Base-by-base conservation (phyloP, 2,888 invertebrate species). In the Conomelus anceps region DNA sequence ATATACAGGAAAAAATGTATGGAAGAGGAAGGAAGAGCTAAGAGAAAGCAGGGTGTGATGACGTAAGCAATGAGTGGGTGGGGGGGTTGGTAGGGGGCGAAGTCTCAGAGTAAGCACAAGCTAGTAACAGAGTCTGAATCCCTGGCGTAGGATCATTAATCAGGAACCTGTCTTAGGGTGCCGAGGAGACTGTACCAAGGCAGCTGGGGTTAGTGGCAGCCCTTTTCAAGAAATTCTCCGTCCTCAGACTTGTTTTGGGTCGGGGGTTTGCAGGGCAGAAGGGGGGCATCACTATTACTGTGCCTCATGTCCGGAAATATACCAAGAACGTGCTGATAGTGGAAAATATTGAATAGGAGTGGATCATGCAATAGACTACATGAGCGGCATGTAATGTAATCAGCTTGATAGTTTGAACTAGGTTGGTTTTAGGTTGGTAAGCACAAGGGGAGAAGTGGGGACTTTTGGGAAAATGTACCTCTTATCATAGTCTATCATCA, bases 61-160 rank as follows among this genome's bases (percentile, higher is more conserved):
- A 63, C 63, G 63, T 63, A 63, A 63, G 63, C 63, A 63, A 63
- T 63, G 63, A 63, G 63, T 63, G 63, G 63, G 63, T n/a, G 63
- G 63, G 63, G 63, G n/a, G 1, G 63, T 9, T 63, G n/a, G n/a
- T 20, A n/a, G 63, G 63, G 63, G n/a, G n/a, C 63, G 63, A 63
- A 63, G 63, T 63, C 63, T 63, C 63, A 13, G 63, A 63, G 63
- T 63, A 63, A 63, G 85, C 24, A 24, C 85, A 85, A 85, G 85
- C 85, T 20, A 85, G 85, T 22, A 85, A 85, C 85, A 85, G 85
- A 23, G 23, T 85, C 24, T 85, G 85, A 85, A 85, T 85, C 85
- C 85, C 85, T 23, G 85, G 24, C 85, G 24, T 23, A 85, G 3
- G 85, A 85, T 85, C 85, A 85, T 85, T 85, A 85, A 85, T 85